Base-by-base conservation (phyloP, 2,888 invertebrate genomes). In the Hydrotaea cyrtoneurina region DNA sequence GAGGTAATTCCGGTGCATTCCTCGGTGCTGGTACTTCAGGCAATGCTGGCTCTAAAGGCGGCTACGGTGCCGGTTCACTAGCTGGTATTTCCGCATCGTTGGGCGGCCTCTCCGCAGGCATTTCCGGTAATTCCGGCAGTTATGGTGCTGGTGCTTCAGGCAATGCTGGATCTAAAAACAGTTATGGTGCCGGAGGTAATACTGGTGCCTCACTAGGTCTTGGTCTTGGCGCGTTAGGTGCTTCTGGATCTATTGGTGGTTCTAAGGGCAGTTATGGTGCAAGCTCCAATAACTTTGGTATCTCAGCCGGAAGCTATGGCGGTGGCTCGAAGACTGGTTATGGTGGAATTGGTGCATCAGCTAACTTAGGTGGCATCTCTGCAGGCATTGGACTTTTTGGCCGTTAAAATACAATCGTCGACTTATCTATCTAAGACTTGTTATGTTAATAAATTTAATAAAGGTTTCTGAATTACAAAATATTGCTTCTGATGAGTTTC, bases 321-420 rank as follows among this genome's bases (percentile, higher is more conserved):
- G 85, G 83, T 4, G 66, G 81, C 13, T 11, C 26, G 19, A 55
- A 17, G 15, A 73, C 79, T 39, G 66, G 76, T 26, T 72, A 59
- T 36, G 59, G 57, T 0, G 46, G 64, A 19, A 11, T 66, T 0
- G 74, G 55, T 21, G 15, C 36, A 11, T 64, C 62, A n/a, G 31
- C 46, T 36, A 57, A 57, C 19, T 23, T 64, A 2, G 82, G 82
- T 50, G 85, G 66, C 0, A 1, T 64, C 17, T 78, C 8, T 17
- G 53, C 55, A 19, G 79, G 74, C 11, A 23, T 53, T 3, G 84
- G 73, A 10, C 19, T 50, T 15, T 36, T 36, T 19, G 75, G 78
- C 11, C 82, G 78, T 43, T 75, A 76, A 72, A 7, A 15, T 21
- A 15, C 46, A 15, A 59, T 15, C 7, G 0, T 57, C 13, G 5